These are phyloP conservation scores for Cyanocitta stelleri DNA, from an alignment of 2,113 vertebrate species.

Conservation along the genomic window DNA sequence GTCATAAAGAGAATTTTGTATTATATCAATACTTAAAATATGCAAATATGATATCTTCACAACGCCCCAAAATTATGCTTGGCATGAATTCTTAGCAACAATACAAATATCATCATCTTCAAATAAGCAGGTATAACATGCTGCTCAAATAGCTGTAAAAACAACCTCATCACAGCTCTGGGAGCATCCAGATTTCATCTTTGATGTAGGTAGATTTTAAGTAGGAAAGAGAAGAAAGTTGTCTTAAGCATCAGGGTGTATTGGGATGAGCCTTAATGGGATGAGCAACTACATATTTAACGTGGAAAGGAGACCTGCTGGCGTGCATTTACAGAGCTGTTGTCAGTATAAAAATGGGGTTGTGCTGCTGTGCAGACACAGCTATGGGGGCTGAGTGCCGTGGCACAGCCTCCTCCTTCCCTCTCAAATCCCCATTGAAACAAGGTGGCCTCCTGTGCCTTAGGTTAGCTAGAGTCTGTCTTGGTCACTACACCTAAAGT, in stretches of 20 bases:
- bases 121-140: conserved; percentile 48
- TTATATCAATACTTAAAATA: conserved; percentile 63
- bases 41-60: conserved; percentile 51
- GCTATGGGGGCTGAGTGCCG: fast-evolving
- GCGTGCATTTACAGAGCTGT: fast-evolving
- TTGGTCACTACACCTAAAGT: not conserved
- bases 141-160: conserved; percentile 44
- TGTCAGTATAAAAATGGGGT: not conserved
- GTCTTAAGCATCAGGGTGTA: not conserved
- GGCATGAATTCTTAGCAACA: conserved; percentile 51
- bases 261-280: not conserved
- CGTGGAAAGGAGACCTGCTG: not conserved
- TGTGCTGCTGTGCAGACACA: not conserved
- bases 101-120: conserved; percentile 61
- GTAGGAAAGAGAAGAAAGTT: not conserved
- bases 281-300: not conserved
- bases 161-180: conserved; percentile 28
- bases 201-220: conserved; percentile 21
- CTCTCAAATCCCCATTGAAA: fast-evolving
- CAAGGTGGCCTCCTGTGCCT: not conserved
- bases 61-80: conserved; percentile 37
- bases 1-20: conserved; percentile 52
- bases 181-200: conserved; percentile 26
- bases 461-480: not conserved
- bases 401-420: not conserved